Evolutionary conservation across 2,888 invertebrate species (phyloP), one percentile per base, ranked within the genome.

Genomic region (Imbricaverruca yamaguchii): DNA sequence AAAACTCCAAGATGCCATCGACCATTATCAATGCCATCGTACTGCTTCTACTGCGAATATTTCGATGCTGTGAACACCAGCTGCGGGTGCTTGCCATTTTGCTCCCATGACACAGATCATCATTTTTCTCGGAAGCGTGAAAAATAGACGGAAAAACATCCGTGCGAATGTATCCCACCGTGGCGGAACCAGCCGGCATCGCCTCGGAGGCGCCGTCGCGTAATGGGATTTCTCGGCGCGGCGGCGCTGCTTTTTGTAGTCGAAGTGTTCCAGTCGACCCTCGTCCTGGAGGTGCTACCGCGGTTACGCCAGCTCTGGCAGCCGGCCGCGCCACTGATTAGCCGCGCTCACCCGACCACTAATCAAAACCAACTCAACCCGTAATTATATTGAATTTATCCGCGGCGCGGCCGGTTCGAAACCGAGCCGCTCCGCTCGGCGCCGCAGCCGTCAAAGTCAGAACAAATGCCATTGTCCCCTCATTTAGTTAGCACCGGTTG

Each of bases 71-170:
- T 39, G 39, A 39, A 39, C 39, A 39, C 39, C 1, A 39, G 39
- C 39, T 39, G 39, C 39, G 39, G 39, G 39, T 39, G 39, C 4
- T 39, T 39, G 39, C 39, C 4, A 39, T 39, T 39, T 39, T 39
- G 39, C 39, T 39, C 1, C 39, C 39, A 80, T 39, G 59, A 15
- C 11, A 59, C 59, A 84, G 56, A 13, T 59, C 39, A 81, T 18
- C 90, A 59, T 15, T 13, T 59, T 13, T 59, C 59, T 13, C 1
- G 59, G 12, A 59, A 15, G 59, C 59, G 59, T 59, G 11, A 39
- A 39, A 39, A 39, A 59, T 59, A 13, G 59, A 15, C 15, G 59
- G 59, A 15, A 59, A 15, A 15, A 13, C 1, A 59, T 59, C 59
- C 12, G 12, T 59, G 59, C 12, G 7, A 15, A 59, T 15, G 7